phyloP scores from a whole-genome alignment of 2,113 vertebrate species.

The Trematocara macrostoma region DNA sequence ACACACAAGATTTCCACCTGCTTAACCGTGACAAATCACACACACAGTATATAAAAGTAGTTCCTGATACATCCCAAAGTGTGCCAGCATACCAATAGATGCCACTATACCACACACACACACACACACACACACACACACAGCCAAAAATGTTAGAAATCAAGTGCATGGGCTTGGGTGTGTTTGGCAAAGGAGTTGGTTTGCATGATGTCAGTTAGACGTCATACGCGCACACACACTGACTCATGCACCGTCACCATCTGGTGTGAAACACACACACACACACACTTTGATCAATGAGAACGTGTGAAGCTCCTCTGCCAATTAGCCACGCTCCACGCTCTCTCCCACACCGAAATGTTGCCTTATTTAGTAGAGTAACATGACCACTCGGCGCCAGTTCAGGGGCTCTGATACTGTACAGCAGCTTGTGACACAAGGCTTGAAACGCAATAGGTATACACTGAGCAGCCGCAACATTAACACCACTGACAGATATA shows the following conservation, averaged over 20 bases:
- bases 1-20: constrained; percentile 23
- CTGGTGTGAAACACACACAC: constrained; percentile 23
- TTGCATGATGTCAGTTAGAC: constrained; percentile 50
- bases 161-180: not conserved
- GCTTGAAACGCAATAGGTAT: not conserved
- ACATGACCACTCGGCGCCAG: not conserved
- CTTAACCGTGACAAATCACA: not conserved
- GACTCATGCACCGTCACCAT: constrained; percentile 57
- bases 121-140: not conserved
- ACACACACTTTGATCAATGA: constrained; percentile 22
- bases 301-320: constrained; percentile 4
- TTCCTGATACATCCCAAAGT: not conserved
- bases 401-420: not conserved
- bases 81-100: not conserved
- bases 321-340: constrained; percentile 11
- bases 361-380: constrained; percentile 10
- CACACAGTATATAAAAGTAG: not conserved
- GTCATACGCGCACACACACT: constrained; percentile 31
- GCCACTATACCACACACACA: not conserved
- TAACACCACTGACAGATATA: not conserved
- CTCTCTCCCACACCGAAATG: not conserved
- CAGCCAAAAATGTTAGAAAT: not conserved
- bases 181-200: constrained; percentile 16
- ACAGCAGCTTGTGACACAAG: not conserved
- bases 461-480: not conserved